These are phyloP conservation scores for Dasyurus viverrinus DNA, from an alignment of 2,113 vertebrate species.

Conservation along the genomic window DNA sequence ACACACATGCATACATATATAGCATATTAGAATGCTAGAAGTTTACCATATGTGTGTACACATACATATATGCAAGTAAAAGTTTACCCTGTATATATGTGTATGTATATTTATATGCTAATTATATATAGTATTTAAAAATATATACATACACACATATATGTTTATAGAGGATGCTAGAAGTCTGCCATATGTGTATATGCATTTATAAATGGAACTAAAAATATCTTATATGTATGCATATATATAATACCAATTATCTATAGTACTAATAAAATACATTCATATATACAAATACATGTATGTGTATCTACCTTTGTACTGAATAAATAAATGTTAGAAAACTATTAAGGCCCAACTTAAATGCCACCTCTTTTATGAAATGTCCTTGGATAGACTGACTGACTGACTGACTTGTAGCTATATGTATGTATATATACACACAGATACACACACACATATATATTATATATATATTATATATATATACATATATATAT, in stretches of 20 bases:
- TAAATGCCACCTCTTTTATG: neutral
- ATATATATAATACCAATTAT: neutral
- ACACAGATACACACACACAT: too few relatives aligned
- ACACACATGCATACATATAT: too few relatives aligned
- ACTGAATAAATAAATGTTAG: neutral
- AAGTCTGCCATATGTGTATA: neutral
- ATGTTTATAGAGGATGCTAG: neutral
- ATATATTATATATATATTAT: too few relatives aligned
- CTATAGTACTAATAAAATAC: neutral
- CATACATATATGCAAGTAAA: too few relatives aligned
- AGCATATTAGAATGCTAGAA: too few relatives aligned
- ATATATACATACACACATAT: neutral
- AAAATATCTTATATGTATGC: neutral
- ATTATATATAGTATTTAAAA: too few relatives aligned
- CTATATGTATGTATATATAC: too few relatives aligned
- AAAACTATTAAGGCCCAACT: neutral
- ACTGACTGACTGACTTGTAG: too few relatives aligned
- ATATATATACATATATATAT: too few relatives aligned
- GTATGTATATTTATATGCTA: too few relatives aligned
- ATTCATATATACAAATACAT: neutral
- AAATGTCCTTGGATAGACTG: neutral
- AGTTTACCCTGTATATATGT: too few relatives aligned
- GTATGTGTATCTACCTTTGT: neutral
- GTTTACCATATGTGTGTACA: too few relatives aligned
- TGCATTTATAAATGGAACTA: neutral